Conservation (phyloP, 2,113 vertebrate genomes). For the Rhagologus leucostigma region DNA sequence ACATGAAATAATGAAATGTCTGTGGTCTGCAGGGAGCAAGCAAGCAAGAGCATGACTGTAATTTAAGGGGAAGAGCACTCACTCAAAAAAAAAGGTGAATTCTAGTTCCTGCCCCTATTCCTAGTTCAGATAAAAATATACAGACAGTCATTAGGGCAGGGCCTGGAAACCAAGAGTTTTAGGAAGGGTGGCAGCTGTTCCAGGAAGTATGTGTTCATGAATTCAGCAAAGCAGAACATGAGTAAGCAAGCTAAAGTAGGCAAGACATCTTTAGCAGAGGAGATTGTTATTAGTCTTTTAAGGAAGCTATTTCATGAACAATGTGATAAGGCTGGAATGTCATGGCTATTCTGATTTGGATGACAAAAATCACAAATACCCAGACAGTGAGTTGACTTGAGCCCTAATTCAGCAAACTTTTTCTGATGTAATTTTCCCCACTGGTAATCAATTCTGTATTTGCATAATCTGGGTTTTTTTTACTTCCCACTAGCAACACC, state of each 20-base stretch:
- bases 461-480: not conserved
- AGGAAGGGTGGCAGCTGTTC: conserved; percentile 58
- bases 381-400: not conserved
- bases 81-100: not conserved
- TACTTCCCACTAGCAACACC: not conserved
- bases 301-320: conserved; percentile 13
- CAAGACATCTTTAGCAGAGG: conserved; percentile 1
- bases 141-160: conserved; percentile 12
- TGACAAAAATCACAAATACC: not conserved
- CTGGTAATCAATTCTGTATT: not conserved
- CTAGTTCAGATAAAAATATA: conserved; percentile 22
- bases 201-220: conserved; percentile 39
- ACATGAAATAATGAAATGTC: not conserved
- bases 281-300: conserved; percentile 23
- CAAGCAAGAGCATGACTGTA: not conserved
- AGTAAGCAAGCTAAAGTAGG: conserved; percentile 38
- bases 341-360: not conserved
- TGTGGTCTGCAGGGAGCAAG: not conserved
- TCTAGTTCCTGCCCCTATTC: not conserved
- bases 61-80: not conserved
- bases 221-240: not conserved
- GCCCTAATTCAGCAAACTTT: not conserved
- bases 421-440: not conserved
- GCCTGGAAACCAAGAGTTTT: conserved; percentile 37
- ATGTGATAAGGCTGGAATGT: conserved; percentile 13